Evolutionary conservation across 2,888 invertebrate species (phyloP).

Genomic region (Epinotia demarniana): DNA sequence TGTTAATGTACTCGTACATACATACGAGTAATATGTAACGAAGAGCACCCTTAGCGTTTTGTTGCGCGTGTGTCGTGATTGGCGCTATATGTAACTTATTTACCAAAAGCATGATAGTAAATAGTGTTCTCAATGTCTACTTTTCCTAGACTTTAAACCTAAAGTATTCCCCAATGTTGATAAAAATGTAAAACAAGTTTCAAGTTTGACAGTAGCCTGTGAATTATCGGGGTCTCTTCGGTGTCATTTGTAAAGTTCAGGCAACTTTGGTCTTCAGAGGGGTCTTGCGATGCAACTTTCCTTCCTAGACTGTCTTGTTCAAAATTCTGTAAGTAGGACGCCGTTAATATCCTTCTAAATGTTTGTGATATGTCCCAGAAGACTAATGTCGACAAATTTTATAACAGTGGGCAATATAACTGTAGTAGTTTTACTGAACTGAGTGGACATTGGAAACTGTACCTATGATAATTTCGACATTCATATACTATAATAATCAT

Average conservation of each 20-base stretch:
- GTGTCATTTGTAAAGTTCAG: constrained; percentile 81
- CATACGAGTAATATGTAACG: no score
- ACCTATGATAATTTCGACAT: no score
- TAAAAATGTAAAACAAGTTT: constrained; percentile 77
- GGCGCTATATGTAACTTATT: not conserved
- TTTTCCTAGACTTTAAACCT: constrained; percentile 49
- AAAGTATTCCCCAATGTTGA: constrained; percentile 71
- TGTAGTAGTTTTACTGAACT: not conserved
- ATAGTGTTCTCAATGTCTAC: not conserved
- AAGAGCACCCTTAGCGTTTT: no score
- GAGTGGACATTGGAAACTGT: not conserved
- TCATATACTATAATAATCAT: no score
- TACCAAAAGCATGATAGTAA: not conserved
- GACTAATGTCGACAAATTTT: not conserved
- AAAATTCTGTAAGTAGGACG: constrained; percentile 24
- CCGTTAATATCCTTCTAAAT: constrained; percentile 11
- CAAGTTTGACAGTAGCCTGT: constrained; percentile 81
- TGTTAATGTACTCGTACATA: no score
- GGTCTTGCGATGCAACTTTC: constrained; percentile 59
- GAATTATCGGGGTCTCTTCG: constrained; percentile 80
- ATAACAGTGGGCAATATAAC: not conserved
- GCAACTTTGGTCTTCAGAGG: constrained; percentile 65
- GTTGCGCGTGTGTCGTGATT: no score
- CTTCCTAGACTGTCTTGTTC: constrained; percentile 30
- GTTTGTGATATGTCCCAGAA: not conserved